These are phyloP conservation scores for Eudemis profundana DNA, from an alignment of 2,888 invertebrate genomes.

Conservation along the genomic window DNA sequence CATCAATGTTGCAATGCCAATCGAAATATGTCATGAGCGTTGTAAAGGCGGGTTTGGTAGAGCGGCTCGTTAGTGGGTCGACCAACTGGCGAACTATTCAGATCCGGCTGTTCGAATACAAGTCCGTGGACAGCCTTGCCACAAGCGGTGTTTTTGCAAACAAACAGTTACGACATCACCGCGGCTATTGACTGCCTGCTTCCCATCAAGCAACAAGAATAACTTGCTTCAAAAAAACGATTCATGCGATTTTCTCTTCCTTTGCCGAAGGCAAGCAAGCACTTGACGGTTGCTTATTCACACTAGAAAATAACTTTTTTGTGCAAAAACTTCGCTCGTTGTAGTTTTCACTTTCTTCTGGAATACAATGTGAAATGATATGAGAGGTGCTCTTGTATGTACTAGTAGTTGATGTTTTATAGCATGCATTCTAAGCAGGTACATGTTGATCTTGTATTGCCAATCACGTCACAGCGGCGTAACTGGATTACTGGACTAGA, in stretches of 20 bases:
- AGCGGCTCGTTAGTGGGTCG: conserved; percentile 32
- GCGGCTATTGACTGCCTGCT: conserved; percentile 66
- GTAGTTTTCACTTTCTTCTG: conserved; percentile 37
- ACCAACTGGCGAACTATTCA: conserved; percentile 49
- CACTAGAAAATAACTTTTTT: conserved; percentile 33
- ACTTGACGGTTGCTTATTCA: conserved; percentile 45
- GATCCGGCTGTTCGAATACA: conserved; percentile 59
- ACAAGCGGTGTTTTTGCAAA: conserved; percentile 75
- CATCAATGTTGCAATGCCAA: conserved; percentile 36
- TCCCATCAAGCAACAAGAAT: conserved; percentile 59
- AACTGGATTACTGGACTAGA: conserved; percentile 51
- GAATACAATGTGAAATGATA: conserved; percentile 33
- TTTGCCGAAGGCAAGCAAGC: conserved; percentile 38
- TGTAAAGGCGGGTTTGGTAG: conserved; percentile 23
- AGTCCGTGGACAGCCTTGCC: conserved; percentile 66
- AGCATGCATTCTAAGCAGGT: conserved; percentile 1
- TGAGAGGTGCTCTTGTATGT: neutral
- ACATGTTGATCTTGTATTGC: conserved; percentile 16
- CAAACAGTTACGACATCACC: conserved; percentile 70
- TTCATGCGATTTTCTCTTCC: conserved; percentile 47
- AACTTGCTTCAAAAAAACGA: conserved; percentile 47
- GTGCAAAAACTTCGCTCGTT: conserved; percentile 19
- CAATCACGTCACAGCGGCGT: conserved; percentile 42
- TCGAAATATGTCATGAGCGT: conserved; percentile 28
- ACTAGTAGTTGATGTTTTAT: neutral